Evolutionary conservation across 2,113 vertebrate species (phyloP).

Genomic region (Plestiodon gilberti): DNA sequence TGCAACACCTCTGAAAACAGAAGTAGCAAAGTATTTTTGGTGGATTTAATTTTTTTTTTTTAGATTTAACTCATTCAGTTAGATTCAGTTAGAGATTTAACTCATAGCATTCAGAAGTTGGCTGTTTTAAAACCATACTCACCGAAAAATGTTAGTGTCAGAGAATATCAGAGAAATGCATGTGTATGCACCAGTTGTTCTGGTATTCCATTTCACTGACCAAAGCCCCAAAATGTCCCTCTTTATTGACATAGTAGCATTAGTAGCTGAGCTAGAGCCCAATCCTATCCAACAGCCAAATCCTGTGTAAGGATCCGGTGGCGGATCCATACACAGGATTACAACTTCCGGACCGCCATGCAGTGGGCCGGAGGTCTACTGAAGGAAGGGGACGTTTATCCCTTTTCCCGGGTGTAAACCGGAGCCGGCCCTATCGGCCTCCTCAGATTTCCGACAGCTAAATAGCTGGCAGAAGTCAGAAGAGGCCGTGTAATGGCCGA

Average conservation of each 20-base stretch:
- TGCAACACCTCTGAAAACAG: slow-evolving; percentile 68
- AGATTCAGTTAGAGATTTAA: too few species aligned
- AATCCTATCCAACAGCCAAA: too few species aligned
- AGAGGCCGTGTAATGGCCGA: too few species aligned
- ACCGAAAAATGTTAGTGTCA: slow-evolving; percentile 68
- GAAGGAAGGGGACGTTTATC: too few species aligned
- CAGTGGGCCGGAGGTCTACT: too few species aligned
- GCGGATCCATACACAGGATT: too few species aligned
- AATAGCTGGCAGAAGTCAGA: too few species aligned
- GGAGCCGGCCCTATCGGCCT: too few species aligned
- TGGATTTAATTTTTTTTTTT: slow-evolving; percentile 41
- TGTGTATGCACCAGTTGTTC: slow-evolving; percentile 69
- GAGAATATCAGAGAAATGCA: slow-evolving; percentile 73
- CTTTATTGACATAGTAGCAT: slow-evolving; percentile 73
- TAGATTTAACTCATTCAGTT: slow-evolving; percentile 70
- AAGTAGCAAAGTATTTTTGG: slow-evolving; percentile 45
- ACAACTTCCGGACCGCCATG: too few species aligned
- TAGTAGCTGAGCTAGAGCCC: slow-evolving; percentile 76
- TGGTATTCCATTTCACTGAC: background rate
- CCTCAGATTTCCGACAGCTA: too few species aligned
- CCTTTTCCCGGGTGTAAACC: too few species aligned
- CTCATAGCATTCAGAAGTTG: slow-evolving; percentile 66
- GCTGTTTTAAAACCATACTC: slow-evolving; percentile 74
- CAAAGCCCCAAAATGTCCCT: slow-evolving; percentile 69
- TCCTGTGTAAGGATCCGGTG: too few species aligned